These are phyloP conservation scores for Taenioides sp. DNA, from an alignment of 2,797 vertebrate species.

Conservation along the genomic window DNA sequence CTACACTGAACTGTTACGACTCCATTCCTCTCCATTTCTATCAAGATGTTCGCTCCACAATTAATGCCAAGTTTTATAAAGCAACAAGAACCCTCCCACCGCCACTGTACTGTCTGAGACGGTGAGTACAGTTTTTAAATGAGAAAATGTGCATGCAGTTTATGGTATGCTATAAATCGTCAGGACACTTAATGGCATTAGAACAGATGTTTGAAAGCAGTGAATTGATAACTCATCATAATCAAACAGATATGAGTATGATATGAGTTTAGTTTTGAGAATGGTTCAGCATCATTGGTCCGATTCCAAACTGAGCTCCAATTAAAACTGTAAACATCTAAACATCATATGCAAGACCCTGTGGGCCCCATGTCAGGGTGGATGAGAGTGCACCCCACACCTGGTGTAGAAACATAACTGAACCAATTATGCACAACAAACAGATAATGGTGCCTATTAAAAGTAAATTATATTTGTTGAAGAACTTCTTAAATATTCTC, in stretches of 20 bases:
- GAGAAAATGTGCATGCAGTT: conserved; percentile 6
- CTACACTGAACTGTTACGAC: conserved; percentile 25
- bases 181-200: conserved; percentile 5
- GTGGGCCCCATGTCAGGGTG: not conserved
- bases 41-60: not conserved
- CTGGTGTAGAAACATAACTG: not conserved
- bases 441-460: not conserved
- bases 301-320: not conserved
- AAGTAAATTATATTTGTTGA: not conserved
- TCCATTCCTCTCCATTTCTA: not conserved
- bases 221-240: not conserved
- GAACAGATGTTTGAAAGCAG: not conserved
- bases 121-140: conserved; percentile 3
- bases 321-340: not conserved
- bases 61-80: not conserved
- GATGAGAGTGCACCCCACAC: not conserved
- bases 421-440: not conserved
- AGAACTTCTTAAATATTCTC: not conserved
- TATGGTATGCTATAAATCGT: not conserved
- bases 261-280: not conserved
- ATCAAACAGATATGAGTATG: not conserved
- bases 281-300: not conserved
- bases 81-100: not conserved
- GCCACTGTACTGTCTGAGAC: not conserved
- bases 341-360: not conserved